Conservation (phyloP, 2,888 invertebrate genomes). For the Apeira syringaria region DNA sequence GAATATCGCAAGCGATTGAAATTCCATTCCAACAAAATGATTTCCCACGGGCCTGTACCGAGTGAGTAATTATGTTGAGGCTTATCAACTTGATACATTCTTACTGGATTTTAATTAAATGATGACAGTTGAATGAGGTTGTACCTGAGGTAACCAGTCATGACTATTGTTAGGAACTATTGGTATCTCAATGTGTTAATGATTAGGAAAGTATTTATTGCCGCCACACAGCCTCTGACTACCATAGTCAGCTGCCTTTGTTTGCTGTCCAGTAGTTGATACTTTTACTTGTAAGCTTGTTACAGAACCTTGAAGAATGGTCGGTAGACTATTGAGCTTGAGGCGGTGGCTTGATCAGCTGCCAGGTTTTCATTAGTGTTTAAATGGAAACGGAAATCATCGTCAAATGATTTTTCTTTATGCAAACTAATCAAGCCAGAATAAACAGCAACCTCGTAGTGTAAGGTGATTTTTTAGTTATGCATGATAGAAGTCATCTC, state of each 20-base stretch:
- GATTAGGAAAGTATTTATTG: constrained; percentile 80
- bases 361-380: too few species aligned
- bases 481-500: too few species aligned
- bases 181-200: too few species aligned
- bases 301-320: neutral
- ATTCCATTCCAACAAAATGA: constrained; percentile 48
- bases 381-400: too few species aligned
- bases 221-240: constrained; percentile 56
- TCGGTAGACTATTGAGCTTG: neutral
- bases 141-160: too few species aligned
- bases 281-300: constrained; percentile 11
- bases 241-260: constrained; percentile 37
- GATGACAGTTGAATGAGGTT: constrained; percentile 19
- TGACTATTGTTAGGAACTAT: too few species aligned
- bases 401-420: too few species aligned
- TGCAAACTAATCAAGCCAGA: too few species aligned
- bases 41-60: constrained; percentile 46
- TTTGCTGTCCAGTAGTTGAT: constrained; percentile 20
- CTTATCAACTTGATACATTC: constrained; percentile 34
- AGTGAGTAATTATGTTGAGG: constrained; percentile 42
- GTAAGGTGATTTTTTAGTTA: too few species aligned
- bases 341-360: too few species aligned
- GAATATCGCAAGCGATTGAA: constrained; percentile 40
- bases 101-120: constrained; percentile 27
- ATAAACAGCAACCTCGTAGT: too few species aligned